Base-by-base conservation (phyloP, 30 jellyfish, hydroid and myxozoan species). In the Catostylus mosaicus region DNA sequence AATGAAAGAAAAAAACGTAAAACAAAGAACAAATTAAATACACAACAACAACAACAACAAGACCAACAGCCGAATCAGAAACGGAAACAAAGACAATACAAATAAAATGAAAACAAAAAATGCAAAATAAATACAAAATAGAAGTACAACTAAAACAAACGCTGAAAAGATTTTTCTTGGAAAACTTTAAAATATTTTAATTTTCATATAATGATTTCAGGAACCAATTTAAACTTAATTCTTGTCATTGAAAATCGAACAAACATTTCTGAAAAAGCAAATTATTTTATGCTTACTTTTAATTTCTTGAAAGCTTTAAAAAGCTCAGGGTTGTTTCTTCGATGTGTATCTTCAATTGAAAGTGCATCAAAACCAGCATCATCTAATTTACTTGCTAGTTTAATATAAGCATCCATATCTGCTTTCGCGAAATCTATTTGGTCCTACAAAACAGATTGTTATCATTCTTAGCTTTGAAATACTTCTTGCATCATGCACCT, bases 281-380 rank as follows among this genome's bases (percentile, higher is more conserved):
- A 50, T 50, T 18, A 16, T 50, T 10, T 10, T 19, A 12, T 51
- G 47, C 93, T 68, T 66, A 88, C 95, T 67, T 71, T 90, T 20
- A 73, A 74, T 43, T 84, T 84, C 82, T 90, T 84, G 65, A 90
- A 90, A 33, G 71, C 67, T 71, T 60, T 27, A 56, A 90, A 90
- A 36, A 90, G 76, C 33, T 84, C 83, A 24, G 76, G 80, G 37
- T 71, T 82, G 56, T 90, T 90, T 40, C 97, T 73, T 18, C 97
- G 82, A 70, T 90, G 97, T 26, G 92, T 61, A 65, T 90, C 97
- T 59, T 90, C 97, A n/a, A 90, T 54, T 16, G 97, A 90, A 40
- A 90, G 78, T 73, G 86, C 87, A 77, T 90, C 96, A 61, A 90
- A 72, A n/a, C 91, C 91, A n/a, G 90, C 89, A 19, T 90, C 47